A percentile compares a stretch with the other conserved stretches of the same genome.
Evolutionary conservation across 2,797 vertebrate genomes (phyloP).

Genomic region (Enteromius viviparus): DNA sequence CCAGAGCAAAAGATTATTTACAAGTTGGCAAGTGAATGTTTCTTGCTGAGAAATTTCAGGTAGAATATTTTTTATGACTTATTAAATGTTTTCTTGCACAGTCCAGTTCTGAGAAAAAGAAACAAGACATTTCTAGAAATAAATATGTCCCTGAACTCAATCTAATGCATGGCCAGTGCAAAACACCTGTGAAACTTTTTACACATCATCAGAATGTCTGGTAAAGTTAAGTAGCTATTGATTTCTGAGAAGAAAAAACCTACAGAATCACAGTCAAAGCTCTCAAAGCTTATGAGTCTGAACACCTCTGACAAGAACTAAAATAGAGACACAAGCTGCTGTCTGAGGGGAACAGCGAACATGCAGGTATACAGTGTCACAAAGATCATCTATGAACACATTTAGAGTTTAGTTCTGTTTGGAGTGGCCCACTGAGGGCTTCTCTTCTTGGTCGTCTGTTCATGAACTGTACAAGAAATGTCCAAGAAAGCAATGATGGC

Average conservation of each 20-base stretch:
- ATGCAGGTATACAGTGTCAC: not conserved
- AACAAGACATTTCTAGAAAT: constrained; percentile 7
- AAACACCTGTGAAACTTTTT: constrained; percentile 2
- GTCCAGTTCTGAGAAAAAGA: constrained; percentile 2
- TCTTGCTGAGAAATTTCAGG: not conserved
- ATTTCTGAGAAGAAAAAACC: not conserved
- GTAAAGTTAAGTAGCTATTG: constrained; percentile 22
- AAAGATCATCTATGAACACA: not conserved
- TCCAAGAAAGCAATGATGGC: not conserved
- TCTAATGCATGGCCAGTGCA: constrained; percentile 21
- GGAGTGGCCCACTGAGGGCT: not conserved
- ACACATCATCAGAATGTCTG: constrained; percentile 41
- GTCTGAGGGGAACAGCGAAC: not conserved
- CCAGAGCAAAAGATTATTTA: not conserved
- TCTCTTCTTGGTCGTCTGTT: not conserved
- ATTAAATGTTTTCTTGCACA: not conserved
- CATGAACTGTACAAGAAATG: not conserved
- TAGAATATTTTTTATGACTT: constrained; percentile 12
- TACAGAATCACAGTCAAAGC: constrained; percentile 16
- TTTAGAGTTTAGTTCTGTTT: not conserved
- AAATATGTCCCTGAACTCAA: constrained; percentile 7
- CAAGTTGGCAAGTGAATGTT: not conserved
- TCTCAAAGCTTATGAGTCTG: constrained; percentile 1
- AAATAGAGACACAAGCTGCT: constrained; percentile 33
- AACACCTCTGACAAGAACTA: not conserved